phyloP scores from a whole-genome alignment of 2,888 invertebrate species.

The Digitonthophagus gazella region DNA sequence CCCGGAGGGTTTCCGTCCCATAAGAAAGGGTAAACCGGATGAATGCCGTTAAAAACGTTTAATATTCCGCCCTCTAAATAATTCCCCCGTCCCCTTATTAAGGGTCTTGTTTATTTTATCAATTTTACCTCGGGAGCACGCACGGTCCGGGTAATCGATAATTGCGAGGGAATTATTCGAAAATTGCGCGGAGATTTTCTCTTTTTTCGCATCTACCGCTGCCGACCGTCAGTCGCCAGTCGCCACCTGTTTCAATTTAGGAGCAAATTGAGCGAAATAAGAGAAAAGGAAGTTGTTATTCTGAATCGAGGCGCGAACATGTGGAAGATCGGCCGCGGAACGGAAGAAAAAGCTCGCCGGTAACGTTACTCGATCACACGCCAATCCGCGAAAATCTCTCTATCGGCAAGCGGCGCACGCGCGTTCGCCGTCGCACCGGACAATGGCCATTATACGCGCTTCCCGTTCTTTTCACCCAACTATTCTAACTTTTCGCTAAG shows the following conservation, averaged over 20 bases:
- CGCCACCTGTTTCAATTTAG: conserved; percentile 15
- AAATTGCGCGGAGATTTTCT: conserved; percentile 6
- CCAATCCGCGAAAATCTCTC: too few relatives aligned
- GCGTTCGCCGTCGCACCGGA: too few relatives aligned
- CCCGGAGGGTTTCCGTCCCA: conserved; percentile 28
- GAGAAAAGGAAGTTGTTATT: conserved; percentile 10
- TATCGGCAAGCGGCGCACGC: too few relatives aligned
- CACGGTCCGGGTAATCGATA: conserved; percentile 10
- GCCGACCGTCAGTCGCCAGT: neutral
- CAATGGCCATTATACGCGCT: too few relatives aligned
- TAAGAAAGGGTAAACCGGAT: conserved; percentile 9
- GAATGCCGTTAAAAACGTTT: conserved; percentile 13
- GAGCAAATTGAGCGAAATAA: conserved; percentile 15
- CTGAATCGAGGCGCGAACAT: neutral
- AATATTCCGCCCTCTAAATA: conserved; percentile 15
- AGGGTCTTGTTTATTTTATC: conserved; percentile 15
- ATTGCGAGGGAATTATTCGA: conserved; percentile 11
- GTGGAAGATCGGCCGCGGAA: neutral
- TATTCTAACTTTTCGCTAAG: neutral
- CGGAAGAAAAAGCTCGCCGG: neutral
- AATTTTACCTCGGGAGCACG: conserved; percentile 10
- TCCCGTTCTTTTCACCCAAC: neutral
- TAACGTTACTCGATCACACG: neutral
- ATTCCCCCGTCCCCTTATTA: conserved; percentile 15
- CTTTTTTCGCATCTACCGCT: neutral